Base-by-base conservation (phyloP, 2,888 invertebrate genomes). In the Priapulus caudatus region DNA sequence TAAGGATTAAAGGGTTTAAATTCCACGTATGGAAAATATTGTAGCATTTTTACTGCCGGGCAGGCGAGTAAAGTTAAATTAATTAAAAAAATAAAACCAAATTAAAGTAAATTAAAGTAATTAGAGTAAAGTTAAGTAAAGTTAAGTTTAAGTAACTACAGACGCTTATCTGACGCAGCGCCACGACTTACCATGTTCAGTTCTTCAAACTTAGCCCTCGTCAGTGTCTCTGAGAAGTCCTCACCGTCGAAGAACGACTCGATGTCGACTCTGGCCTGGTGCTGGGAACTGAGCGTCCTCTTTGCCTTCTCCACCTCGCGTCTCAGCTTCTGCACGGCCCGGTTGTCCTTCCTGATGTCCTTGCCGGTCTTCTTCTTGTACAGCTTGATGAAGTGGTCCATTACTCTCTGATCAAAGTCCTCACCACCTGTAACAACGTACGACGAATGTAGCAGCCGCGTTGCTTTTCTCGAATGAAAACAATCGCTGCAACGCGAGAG, bases 281-380 rank as follows among this genome's bases (percentile, higher is more conserved):
- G 95, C 66, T 83, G 83, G 54, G 89, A 84, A 52, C 93, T 93
- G 62, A 99, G 78, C 22, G 91, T 90, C 43, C 93, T 81, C 79
- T 95, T 95, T 0, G 93, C 95, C 74, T 93, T 93, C 72, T 95
- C 95, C 20, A 93, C 93, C 74, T 93, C 95, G 71, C 93, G 84
- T 74, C 93, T 82, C 65, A 95, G 78, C 72, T 93, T 93, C 76
- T 93, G 93, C 2, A 93, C 88, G 55, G 93, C 91, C 57, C 92
- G 81, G 75, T 88, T 73, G 72, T 92, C 91, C 70, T 86, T 89
- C 61, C 92, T 81, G 72, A 93, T 87, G 70, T 95, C 92, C 75
- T 92, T 92, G 72, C 91, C 90, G 80, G 88, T 90, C 83, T 95
- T 93, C 79, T 92, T 93, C 79, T 95, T 93, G 81, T 91, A 91